phyloP scores from a whole-genome alignment of 2,888 invertebrate genomes.

The Schrankia costaestrigalis region DNA sequence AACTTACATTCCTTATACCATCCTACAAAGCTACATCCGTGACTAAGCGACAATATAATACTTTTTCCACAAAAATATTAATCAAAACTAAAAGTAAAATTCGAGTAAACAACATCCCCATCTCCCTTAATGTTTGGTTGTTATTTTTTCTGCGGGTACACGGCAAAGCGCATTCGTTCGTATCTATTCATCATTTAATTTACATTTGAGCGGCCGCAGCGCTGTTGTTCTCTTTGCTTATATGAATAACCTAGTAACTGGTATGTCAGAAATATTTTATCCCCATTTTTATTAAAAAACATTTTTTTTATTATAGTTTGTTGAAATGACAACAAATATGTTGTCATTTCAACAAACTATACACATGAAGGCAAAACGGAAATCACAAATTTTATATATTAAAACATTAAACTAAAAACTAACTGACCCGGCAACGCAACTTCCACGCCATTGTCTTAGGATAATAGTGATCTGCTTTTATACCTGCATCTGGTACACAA shows the following conservation, averaged over 20 bases:
- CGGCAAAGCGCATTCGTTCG: constrained; percentile 59
- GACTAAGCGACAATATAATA: constrained; percentile 2
- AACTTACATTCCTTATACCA: too few species aligned
- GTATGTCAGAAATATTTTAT: background rate
- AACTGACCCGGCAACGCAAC: too few species aligned
- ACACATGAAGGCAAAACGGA: too few species aligned
- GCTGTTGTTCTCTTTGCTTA: constrained; percentile 31
- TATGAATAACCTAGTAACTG: constrained; percentile 8
- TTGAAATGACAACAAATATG: too few species aligned
- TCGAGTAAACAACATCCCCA: constrained; percentile 31
- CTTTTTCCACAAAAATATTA: constrained; percentile 21
- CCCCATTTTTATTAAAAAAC: too few species aligned
- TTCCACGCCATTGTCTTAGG: too few species aligned
- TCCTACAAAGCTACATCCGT: too few species aligned
- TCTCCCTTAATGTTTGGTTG: constrained; percentile 50
- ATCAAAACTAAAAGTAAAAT: constrained; percentile 23
- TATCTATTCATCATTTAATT: constrained; percentile 77
- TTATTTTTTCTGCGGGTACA: constrained; percentile 51
- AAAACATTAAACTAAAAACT: too few species aligned
- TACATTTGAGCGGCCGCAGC: constrained; percentile 63
- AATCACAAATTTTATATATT: too few species aligned
- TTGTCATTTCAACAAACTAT: too few species aligned
- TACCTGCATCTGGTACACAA: too few species aligned
- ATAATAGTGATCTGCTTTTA: too few species aligned
- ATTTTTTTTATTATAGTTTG: background rate